Evolutionary conservation across 1,140 invertebrate species (phyloP).

Genomic region (Scaptomyza pallida): DNA sequence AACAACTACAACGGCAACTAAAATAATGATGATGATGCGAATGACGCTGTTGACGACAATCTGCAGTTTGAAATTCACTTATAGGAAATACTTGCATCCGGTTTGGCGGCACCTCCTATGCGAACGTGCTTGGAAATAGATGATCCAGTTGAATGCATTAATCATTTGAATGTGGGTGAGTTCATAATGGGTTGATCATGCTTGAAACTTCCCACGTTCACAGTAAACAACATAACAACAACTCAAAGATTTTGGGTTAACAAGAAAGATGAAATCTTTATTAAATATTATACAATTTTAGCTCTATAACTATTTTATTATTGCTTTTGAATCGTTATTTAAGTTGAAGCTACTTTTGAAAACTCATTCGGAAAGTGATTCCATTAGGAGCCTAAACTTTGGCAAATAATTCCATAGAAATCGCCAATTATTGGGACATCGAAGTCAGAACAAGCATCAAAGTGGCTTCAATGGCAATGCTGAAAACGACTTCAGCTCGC

Average conservation of each 20-base stretch:
- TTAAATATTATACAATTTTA: too few relatives aligned
- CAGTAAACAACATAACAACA: background rate
- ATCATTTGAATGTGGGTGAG: background rate
- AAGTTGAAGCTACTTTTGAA: background rate
- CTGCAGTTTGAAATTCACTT: slow-evolving; percentile 18
- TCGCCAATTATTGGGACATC: slow-evolving; percentile 60
- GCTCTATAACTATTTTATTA: too few relatives aligned
- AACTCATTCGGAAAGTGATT: slow-evolving; percentile 2
- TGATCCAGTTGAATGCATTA: slow-evolving; percentile 17
- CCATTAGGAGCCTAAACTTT: slow-evolving; percentile 26
- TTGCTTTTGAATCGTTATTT: background rate
- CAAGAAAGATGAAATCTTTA: background rate
- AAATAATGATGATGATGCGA: slow-evolving; percentile 48
- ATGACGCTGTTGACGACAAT: slow-evolving; percentile 42
- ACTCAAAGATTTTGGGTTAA: too few relatives aligned
- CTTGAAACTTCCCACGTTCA: background rate
- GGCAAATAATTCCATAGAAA: slow-evolving; percentile 35
- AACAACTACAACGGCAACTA: slow-evolving; percentile 17
- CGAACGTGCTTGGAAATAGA: slow-evolving; percentile 20
- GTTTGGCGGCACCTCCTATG: slow-evolving; percentile 22
- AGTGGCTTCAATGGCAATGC: slow-evolving; percentile 63
- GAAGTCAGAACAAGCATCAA: slow-evolving; percentile 68
- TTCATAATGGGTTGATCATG: slow-evolving; percentile 1
- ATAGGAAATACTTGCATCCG: slow-evolving; percentile 36
- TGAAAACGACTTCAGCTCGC: slow-evolving; percentile 50